Evolutionary conservation across 2,888 invertebrate species (phyloP).

Genomic region (Monopis laevigella): DNA sequence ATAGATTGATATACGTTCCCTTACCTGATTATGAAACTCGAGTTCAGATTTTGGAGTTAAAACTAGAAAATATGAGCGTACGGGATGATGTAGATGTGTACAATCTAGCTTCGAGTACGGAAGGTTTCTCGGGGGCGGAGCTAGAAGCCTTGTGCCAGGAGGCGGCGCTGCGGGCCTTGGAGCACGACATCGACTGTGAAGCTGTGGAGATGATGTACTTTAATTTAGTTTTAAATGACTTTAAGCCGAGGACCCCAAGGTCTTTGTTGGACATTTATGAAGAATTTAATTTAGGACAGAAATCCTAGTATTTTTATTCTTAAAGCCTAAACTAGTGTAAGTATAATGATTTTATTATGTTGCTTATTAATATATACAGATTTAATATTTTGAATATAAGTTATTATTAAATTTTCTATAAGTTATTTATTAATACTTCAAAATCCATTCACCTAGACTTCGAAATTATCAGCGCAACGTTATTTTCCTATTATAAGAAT

Average conservation of each 20-base stretch:
- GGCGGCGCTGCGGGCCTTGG: constrained; percentile 87
- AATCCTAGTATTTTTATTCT: constrained; percentile 22
- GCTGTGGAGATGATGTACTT: constrained; percentile 77
- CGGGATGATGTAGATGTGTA: constrained; percentile 72
- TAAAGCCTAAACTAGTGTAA: too few species aligned
- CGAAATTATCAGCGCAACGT: too few species aligned
- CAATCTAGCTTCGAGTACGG: constrained; percentile 73
- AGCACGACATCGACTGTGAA: constrained; percentile 74
- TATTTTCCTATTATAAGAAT: too few species aligned
- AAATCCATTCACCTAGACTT: too few species aligned
- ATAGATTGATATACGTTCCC: constrained; percentile 92
- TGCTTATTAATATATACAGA: too few species aligned
- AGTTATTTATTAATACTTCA: too few species aligned
- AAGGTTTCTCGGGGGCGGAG: constrained; percentile 95
- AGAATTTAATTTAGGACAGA: constrained; percentile 60
- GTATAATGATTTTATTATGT: too few species aligned
- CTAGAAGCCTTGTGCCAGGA: constrained; percentile 90
- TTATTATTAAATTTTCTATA: too few species aligned
- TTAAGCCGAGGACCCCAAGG: constrained; percentile 80
- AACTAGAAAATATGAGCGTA: constrained; percentile 77
- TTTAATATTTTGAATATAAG: too few species aligned
- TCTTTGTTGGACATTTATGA: constrained; percentile 79
- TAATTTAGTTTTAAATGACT: constrained; percentile 72
- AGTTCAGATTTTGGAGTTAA: constrained; percentile 82
- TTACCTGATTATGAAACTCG: constrained; percentile 86